Conservation (phyloP, 2,888 invertebrate genomes). For the Blastobasis adustella region DNA sequence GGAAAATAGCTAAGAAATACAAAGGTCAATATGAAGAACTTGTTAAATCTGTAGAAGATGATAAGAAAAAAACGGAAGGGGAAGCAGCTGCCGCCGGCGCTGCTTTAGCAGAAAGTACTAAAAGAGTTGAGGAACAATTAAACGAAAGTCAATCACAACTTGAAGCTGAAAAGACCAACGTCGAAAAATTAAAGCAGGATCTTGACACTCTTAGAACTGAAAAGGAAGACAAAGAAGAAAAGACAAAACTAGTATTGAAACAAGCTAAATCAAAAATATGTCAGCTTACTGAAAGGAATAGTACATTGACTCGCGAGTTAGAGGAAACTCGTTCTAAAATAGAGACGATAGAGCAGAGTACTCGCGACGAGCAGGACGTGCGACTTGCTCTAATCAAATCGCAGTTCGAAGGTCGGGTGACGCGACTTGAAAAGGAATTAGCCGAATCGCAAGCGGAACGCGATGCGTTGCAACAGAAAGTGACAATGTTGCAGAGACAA, state of each 20-base stretch:
- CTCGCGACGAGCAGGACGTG: slow-evolving; percentile 73
- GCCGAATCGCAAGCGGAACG: slow-evolving; percentile 77
- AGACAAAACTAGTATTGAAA: slow-evolving; percentile 79
- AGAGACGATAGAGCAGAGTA: slow-evolving; percentile 65
- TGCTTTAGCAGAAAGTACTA: slow-evolving; percentile 63
- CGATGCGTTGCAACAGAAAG: slow-evolving; percentile 82
- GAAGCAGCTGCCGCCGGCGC: slow-evolving; percentile 67
- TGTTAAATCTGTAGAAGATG: slow-evolving; percentile 78
- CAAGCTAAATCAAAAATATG: slow-evolving; percentile 85
- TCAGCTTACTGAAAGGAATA: slow-evolving; percentile 81
- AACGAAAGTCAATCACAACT: slow-evolving; percentile 57
- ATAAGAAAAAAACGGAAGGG: slow-evolving; percentile 73
- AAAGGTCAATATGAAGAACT: slow-evolving; percentile 89
- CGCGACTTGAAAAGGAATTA: slow-evolving; percentile 83
- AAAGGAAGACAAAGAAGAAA: slow-evolving; percentile 77
- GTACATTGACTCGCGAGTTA: slow-evolving; percentile 74
- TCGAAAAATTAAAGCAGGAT: slow-evolving; percentile 79
- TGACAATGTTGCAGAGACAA: slow-evolving; percentile 80
- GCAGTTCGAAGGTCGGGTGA: slow-evolving; percentile 80
- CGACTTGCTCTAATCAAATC: slow-evolving; percentile 78
- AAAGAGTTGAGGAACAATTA: slow-evolving; percentile 65
- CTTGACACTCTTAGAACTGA: slow-evolving; percentile 74
- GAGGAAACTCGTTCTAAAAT: slow-evolving; percentile 68
- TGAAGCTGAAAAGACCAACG: slow-evolving; percentile 69
- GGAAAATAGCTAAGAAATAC: slow-evolving; percentile 94